phyloP scores from a whole-genome alignment of 2,888 invertebrate genomes.

The Linnaemya vulpina region DNA sequence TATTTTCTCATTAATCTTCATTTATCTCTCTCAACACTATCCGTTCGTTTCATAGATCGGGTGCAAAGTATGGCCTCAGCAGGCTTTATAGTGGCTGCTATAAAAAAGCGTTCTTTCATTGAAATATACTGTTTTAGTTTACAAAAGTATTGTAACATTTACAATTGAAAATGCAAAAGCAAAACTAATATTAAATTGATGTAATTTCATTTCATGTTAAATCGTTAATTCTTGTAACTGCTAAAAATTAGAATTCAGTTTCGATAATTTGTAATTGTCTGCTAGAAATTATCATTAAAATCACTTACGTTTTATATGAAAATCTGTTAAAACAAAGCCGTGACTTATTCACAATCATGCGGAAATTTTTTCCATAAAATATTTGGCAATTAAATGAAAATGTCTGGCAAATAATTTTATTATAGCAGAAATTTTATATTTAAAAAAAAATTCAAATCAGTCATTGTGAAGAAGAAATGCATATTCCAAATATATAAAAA shows the following conservation, averaged over 20 bases:
- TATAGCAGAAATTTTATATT: not conserved
- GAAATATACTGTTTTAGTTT: no score
- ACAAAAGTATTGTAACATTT: no score
- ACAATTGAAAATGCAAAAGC: no score
- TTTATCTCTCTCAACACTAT: no score
- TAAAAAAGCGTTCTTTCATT: no score
- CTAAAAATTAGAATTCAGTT: not conserved
- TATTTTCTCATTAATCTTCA: no score
- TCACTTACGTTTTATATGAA: not conserved
- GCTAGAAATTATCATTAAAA: not conserved
- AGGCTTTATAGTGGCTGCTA: no score
- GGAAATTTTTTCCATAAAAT: conserved; percentile 26
- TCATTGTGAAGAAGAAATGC: conserved; percentile 8
- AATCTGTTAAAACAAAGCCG: not conserved
- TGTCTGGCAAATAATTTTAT: conserved; percentile 23
- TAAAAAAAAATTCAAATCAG: conserved; percentile 18
- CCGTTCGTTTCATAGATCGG: no score
- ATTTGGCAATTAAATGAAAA: conserved; percentile 33
- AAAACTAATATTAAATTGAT: no score
- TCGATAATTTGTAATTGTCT: not conserved
- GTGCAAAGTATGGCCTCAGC: no score
- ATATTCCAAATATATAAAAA: not conserved
- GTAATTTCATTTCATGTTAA: not conserved
- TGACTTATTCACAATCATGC: no score
- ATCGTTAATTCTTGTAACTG: not conserved